Evolutionary conservation across 2,113 vertebrate species (phyloP).

Genomic region (Nestor notabilis): DNA sequence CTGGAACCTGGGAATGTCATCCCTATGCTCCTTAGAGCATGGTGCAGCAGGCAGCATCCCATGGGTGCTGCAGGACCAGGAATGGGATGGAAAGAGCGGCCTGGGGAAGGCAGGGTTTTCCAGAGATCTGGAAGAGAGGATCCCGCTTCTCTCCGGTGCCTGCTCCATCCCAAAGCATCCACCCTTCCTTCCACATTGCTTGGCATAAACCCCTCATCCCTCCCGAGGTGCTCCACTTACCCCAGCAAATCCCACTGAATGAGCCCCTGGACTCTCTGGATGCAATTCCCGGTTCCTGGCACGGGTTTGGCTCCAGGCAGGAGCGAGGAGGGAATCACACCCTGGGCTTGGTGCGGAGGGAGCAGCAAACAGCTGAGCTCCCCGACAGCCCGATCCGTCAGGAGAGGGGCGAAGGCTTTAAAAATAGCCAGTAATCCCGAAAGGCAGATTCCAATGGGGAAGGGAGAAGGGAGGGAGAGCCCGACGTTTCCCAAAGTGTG

Average conservation of each 20-base stretch:
- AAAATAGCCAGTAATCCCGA: conserved; percentile 47
- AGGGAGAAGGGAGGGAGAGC: background rate
- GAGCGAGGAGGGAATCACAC: background rate
- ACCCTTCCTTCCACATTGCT: rapidly evolving
- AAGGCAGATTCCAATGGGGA: background rate
- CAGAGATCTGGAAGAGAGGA: background rate
- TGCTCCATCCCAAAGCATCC: background rate
- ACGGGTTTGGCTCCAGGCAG: background rate
- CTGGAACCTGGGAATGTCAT: background rate
- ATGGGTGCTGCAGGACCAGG: background rate
- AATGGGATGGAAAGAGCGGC: rapidly evolving
- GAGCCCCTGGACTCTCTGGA: background rate
- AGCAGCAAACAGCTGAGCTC: conserved; percentile 47
- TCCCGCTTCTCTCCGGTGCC: background rate
- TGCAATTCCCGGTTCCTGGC: rapidly evolving
- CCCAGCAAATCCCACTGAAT: background rate
- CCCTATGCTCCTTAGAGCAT: rapidly evolving
- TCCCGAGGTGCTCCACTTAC: background rate
- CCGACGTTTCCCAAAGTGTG: background rate
- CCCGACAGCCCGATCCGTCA: background rate
- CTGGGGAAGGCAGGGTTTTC: background rate
- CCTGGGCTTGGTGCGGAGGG: background rate
- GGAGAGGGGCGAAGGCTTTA: background rate
- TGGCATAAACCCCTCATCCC: background rate
- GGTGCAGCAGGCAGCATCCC: too few species aligned